Conservation (phyloP, 2,888 invertebrate genomes). For the Nemoura dubitans region DNA sequence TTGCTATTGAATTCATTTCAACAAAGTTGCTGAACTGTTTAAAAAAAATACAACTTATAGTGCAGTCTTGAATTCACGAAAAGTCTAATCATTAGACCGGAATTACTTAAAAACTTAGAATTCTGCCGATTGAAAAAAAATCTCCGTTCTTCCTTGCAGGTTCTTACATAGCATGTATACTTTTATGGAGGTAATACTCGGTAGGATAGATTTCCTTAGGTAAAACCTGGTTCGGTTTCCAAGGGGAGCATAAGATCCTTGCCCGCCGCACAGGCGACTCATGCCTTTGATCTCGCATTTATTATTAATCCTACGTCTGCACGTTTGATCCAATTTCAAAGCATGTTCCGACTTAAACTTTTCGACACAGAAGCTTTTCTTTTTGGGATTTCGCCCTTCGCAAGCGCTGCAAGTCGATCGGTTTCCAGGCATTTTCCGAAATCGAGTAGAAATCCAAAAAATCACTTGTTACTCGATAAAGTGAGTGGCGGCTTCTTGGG, state of each 20-base stretch:
- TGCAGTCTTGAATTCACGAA: not conserved
- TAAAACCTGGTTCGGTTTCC: not conserved
- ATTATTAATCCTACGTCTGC: constrained; percentile 29
- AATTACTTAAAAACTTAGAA: not conserved
- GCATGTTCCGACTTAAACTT: constrained; percentile 1
- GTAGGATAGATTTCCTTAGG: not conserved
- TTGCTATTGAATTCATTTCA: no score
- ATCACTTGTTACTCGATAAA: not conserved
- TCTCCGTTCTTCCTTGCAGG: not conserved
- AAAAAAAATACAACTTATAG: not conserved
- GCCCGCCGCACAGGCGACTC: not conserved
- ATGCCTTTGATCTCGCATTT: constrained; percentile 24
- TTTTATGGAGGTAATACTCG: not conserved
- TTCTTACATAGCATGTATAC: no score
- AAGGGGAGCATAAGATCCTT: not conserved
- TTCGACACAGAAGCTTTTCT: not conserved
- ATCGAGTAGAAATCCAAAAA: not conserved
- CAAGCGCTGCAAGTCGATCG: not conserved
- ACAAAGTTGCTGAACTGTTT: no score
- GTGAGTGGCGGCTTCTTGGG: no score
- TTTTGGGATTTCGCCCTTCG: not conserved
- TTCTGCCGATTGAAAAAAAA: not conserved
- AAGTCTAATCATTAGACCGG: not conserved
- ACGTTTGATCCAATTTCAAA: constrained; percentile 24
- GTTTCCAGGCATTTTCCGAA: not conserved